Percentiles rank a stretch among this genome's conserved stretches.
Evolutionary conservation across 2,888 invertebrate species (phyloP).

Genomic region (Pammene aurita): DNA sequence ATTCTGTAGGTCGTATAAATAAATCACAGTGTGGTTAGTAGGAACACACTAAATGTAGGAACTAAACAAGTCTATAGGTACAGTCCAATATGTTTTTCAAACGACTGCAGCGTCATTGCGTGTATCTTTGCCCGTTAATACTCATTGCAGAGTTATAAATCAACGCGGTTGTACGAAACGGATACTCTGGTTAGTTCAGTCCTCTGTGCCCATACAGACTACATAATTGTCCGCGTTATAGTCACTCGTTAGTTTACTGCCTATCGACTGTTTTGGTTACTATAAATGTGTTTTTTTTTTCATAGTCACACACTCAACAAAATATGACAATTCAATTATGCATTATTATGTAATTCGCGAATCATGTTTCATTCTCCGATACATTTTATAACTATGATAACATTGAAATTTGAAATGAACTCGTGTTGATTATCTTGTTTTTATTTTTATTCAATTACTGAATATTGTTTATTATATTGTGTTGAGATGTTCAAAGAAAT

Average conservation of each 20-base stretch:
- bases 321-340: slow-evolving; percentile 1
- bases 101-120: too few species aligned
- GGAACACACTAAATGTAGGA: too few species aligned
- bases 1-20: too few species aligned
- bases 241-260: not conserved
- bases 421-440: not conserved
- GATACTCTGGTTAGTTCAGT: not conserved
- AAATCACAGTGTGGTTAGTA: too few species aligned
- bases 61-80: too few species aligned
- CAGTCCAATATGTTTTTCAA: too few species aligned
- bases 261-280: not conserved
- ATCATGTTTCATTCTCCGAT: not conserved
- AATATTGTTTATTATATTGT: not conserved
- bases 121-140: too few species aligned
- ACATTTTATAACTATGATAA: not conserved
- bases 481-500: slow-evolving; percentile 1
- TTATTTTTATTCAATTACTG: not conserved
- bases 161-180: not conserved
- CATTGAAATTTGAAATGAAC: not conserved
- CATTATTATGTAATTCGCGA: slow-evolving; percentile 3
- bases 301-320: not conserved
- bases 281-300: not conserved
- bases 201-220: not conserved
- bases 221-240: not conserved
- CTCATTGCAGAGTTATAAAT: not conserved